Conservation (phyloP, 2,113 vertebrate genomes). For the Rynchops niger region DNA sequence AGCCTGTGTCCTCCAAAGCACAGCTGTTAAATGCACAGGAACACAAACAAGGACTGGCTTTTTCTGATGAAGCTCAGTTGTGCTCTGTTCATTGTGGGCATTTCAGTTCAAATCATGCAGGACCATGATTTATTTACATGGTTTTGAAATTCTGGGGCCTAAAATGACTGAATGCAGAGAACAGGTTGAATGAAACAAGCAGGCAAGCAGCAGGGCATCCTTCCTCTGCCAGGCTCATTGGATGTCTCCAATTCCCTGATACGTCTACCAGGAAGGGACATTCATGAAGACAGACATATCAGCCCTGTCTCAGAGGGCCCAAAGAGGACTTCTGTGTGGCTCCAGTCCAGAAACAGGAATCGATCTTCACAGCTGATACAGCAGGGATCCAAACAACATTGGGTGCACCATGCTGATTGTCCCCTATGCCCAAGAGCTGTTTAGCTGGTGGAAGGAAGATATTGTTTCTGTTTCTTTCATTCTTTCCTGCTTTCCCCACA, state of each 20-base stretch:
- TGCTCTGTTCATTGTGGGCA: not conserved
- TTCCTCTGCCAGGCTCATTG: not conserved
- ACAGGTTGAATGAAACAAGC: not conserved
- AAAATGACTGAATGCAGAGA: not conserved
- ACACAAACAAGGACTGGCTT: rapidly evolving
- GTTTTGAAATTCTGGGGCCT: not conserved
- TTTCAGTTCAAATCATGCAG: not conserved
- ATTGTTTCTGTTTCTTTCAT: not conserved
- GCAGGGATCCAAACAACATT: not conserved
- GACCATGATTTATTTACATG: not conserved
- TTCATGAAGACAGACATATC: not conserved
- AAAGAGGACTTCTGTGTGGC: not conserved
- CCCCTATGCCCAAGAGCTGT: not conserved
- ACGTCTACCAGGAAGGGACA: not conserved
- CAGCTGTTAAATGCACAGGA: not conserved
- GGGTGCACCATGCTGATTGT: not conserved
- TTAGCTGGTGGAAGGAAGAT: not conserved
- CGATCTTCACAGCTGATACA: not conserved
- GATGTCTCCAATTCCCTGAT: not conserved
- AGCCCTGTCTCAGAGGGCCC: not conserved
- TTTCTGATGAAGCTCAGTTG: not conserved
- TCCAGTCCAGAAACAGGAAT: not conserved
- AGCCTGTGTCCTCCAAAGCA: not conserved
- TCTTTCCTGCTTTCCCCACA: not conserved
- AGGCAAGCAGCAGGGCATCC: not conserved